Conservation (phyloP, 2,888 invertebrate genomes). For the Lysandra bellargus region DNA sequence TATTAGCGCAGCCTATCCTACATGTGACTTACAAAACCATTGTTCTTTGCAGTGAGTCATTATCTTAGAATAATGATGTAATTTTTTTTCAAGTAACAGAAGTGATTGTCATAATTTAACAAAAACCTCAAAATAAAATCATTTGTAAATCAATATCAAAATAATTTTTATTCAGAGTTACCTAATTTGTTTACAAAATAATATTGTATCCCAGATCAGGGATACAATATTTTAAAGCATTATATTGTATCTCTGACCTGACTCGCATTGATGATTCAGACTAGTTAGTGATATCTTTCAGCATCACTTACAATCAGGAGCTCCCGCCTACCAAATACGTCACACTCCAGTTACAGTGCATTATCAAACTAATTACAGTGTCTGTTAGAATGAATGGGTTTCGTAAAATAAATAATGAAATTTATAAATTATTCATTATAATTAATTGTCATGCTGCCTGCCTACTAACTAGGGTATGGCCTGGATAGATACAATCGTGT, state of each 20-base stretch:
- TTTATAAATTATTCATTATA: slow-evolving; percentile 14
- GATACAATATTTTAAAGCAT: too few species aligned
- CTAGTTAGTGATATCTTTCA: background rate
- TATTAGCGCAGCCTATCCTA: too few species aligned
- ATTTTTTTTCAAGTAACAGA: background rate
- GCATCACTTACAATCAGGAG: slow-evolving; percentile 12
- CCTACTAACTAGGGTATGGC: background rate
- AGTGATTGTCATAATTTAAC: too few species aligned
- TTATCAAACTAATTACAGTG: background rate
- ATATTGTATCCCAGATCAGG: too few species aligned
- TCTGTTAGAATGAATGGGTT: slow-evolving; percentile 4
- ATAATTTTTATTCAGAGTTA: too few species aligned
- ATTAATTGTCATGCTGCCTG: slow-evolving; percentile 14
- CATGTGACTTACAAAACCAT: too few species aligned
- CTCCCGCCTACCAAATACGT: background rate
- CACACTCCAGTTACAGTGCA: slow-evolving; percentile 1
- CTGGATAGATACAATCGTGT: background rate
- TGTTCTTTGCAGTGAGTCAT: too few species aligned
- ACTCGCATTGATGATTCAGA: slow-evolving; percentile 13
- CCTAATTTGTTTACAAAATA: too few species aligned
- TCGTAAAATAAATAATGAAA: slow-evolving; percentile 14
- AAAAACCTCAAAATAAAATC: too few species aligned
- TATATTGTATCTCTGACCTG: background rate
- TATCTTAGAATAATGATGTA: too few species aligned
- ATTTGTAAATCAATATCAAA: too few species aligned